phyloP scores from a whole-genome alignment of 2,113 vertebrate species.

The Oxyruncus cristatus region DNA sequence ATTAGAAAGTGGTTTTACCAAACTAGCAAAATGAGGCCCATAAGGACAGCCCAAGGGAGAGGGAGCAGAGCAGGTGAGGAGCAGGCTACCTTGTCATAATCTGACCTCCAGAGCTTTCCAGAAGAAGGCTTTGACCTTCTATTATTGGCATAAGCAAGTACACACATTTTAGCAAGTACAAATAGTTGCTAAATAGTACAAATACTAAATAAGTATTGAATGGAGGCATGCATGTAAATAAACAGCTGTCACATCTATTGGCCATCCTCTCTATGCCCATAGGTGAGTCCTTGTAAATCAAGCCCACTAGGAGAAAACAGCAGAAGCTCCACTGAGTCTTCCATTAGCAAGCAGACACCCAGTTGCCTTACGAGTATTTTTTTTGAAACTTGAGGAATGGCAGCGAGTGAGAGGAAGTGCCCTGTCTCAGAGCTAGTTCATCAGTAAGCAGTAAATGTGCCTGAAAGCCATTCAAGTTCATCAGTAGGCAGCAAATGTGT shows the following conservation, averaged over 20 bases:
- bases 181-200: not conserved
- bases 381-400: not conserved
- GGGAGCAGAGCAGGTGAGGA: not conserved
- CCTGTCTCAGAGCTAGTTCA: not conserved
- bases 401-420: not conserved
- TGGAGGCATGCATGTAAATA: not conserved
- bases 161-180: not conserved
- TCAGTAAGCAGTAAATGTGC: not conserved
- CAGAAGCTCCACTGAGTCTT: not conserved
- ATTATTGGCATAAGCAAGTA: not conserved
- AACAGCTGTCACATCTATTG: not conserved
- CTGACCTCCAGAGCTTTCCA: not conserved
- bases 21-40: not conserved
- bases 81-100: not conserved
- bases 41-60: not conserved
- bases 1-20: not conserved
- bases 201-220: not conserved
- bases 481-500: not conserved
- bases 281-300: not conserved
- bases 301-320: not conserved
- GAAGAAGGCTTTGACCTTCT: not conserved
- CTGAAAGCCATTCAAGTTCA: not conserved
- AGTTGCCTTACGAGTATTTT: not conserved
- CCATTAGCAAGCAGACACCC: not conserved
- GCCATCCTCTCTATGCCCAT: accelerated